Base-by-base conservation (phyloP, 2,797 vertebrate genomes). In the Cetoscarus ocellatus region DNA sequence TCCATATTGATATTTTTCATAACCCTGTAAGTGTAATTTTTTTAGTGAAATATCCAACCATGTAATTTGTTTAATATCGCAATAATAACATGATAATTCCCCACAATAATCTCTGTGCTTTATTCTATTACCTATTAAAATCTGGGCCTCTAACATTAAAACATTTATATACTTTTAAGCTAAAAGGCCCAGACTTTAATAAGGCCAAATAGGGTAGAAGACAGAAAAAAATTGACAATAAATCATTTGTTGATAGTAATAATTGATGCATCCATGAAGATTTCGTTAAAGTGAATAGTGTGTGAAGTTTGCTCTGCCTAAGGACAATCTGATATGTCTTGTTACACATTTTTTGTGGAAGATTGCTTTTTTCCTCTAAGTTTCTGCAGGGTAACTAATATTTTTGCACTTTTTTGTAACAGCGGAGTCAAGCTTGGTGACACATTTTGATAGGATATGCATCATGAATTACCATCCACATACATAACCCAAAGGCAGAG, bases 121-220 rank as follows among this genome's bases (percentile, higher is more conserved):
- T 35, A 55, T 67, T 47, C 38, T n/a, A 27, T 27, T 27, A 27
- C 4, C 27, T 2, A 27, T 27, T 27, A 27, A 27, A 27, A 4
- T 27, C 27, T 27, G 27, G 27, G 4, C 27, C 27, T 27, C 27
- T 27, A 27, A 27, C 27, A 2, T 27, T 4, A 27, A 27, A 27
- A 27, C 2, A 27, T 27, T 27, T 2, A 2, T 27, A 27, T 27
- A 27, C 4, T 47, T 61, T 51, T 64, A 47, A 66, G 61, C 44
- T 27, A 77, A 65, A 52, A 79, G 62, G 6, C 13, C 50, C 52
- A 59, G 14, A 43, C 42, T 62, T 64, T 70, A 19, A 70, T 55
- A 36, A 68, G 53, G 19, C 59, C 75, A 59, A 82, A 75, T 64
- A 11, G 39, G 12, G 63, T 79, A 50, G 69, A 57, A 34, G 17